Percentiles rank a stretch among this genome's conserved stretches.
Conservation (phyloP, 2,113 vertebrate species). For the Chaetorhynchus papuensis region DNA sequence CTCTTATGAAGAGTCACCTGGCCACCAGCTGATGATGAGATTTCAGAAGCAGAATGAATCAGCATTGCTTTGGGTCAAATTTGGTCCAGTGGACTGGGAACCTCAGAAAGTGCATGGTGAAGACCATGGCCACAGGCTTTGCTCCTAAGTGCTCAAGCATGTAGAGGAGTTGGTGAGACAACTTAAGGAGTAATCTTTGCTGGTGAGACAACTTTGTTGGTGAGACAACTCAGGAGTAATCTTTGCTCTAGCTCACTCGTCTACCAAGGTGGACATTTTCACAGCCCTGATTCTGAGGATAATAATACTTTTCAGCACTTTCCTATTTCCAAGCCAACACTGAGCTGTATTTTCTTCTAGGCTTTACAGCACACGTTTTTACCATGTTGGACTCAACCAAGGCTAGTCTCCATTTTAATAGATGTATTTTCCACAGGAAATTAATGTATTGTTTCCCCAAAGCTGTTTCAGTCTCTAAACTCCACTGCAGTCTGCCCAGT, state of each 20-base stretch:
- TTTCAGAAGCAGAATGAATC: background rate
- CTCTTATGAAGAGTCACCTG: background rate
- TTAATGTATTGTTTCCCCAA: slow-evolving; percentile 63
- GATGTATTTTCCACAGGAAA: slow-evolving; percentile 66
- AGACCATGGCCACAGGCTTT: background rate
- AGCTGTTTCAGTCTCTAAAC: slow-evolving; percentile 50
- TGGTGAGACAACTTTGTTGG: background rate
- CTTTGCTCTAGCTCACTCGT: background rate
- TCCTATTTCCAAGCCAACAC: background rate
- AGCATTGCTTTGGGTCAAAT: background rate
- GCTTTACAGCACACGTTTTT: background rate
- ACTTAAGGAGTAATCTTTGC: too few species aligned
- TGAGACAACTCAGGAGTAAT: background rate
- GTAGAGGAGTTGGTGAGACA: background rate
- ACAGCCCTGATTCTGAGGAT: background rate
- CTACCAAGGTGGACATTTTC: background rate
- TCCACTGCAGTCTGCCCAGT: slow-evolving; percentile 9
- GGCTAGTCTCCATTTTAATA: slow-evolving; percentile 37
- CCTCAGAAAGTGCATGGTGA: background rate
- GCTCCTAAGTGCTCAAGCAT: rapidly evolving
- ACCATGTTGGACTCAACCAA: background rate
- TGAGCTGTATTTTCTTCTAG: background rate
- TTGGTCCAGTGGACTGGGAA: background rate
- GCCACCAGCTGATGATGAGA: background rate
- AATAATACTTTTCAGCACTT: background rate